Evolutionary conservation across 2,888 invertebrate species (phyloP).

Genomic region (Eurois occulta): DNA sequence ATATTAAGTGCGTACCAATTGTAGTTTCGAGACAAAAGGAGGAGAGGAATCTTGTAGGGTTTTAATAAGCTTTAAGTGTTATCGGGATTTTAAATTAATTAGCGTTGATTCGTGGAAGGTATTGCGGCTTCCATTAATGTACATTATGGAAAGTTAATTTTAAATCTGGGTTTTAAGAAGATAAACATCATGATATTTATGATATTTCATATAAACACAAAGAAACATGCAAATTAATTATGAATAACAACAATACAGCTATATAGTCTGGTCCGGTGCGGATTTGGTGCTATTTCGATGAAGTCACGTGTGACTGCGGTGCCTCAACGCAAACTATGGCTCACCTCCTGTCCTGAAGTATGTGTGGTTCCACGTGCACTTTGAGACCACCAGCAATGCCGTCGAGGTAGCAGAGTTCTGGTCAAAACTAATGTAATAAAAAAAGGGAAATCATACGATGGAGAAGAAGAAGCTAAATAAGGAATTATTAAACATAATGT

Average conservation of each 20-base stretch:
- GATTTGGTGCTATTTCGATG: no score
- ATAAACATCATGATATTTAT: conserved; percentile 7
- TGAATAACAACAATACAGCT: background rate
- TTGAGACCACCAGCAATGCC: no score
- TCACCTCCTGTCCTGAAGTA: no score
- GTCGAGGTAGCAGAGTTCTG: no score
- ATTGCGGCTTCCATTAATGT: conserved; percentile 7
- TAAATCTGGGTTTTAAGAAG: conserved; percentile 9
- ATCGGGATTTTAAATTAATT: conserved; percentile 49
- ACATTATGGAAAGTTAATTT: conserved; percentile 16
- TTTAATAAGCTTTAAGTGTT: conserved; percentile 58
- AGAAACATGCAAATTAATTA: background rate
- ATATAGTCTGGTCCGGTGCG: no score
- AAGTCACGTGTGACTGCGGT: no score
- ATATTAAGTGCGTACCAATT: conserved; percentile 73
- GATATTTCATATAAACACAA: background rate
- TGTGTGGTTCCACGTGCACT: no score
- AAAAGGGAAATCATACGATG: no score
- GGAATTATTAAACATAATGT: background rate
- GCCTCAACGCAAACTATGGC: no score
- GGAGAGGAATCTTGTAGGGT: conserved; percentile 42
- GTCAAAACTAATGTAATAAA: no score
- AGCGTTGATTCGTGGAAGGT: conserved; percentile 29
- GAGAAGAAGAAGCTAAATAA: no score
- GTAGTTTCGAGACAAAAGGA: conserved; percentile 64